A percentile compares a stretch with the other conserved stretches of the same genome.
phyloP scores from a whole-genome alignment of 2,113 vertebrate genomes.

The Chloropsis cyanopogon region DNA sequence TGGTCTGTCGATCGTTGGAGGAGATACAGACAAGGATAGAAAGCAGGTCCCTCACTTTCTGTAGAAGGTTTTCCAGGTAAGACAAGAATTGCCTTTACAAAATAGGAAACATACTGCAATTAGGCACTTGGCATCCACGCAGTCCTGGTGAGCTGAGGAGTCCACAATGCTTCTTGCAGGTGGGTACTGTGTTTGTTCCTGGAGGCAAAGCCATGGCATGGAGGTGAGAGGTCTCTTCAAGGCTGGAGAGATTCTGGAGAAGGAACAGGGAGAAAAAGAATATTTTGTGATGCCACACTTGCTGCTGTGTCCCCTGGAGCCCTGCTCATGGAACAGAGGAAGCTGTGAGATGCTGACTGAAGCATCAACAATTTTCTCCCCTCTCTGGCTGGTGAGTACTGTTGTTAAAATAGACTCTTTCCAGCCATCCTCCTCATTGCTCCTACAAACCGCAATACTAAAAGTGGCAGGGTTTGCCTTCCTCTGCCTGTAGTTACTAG shows the following conservation, averaged over 20 bases:
- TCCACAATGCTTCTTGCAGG: background rate
- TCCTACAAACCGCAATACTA: background rate
- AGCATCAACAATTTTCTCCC: background rate
- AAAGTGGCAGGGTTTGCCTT: background rate
- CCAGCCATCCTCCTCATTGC: background rate
- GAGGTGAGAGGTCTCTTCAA: background rate
- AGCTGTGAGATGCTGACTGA: background rate
- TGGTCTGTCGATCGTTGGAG: background rate
- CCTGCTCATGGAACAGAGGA: fast-evolving
- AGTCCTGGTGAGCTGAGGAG: background rate
- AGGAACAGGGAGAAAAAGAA: background rate
- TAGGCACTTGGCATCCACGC: fast-evolving
- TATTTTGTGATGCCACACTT: background rate
- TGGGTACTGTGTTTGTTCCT: background rate
- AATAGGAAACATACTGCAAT: background rate
- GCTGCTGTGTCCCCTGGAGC: background rate
- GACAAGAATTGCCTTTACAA: background rate
- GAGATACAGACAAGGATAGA: background rate
- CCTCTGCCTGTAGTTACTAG: background rate
- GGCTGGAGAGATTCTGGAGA: background rate
- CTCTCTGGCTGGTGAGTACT: background rate
- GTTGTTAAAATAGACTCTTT: background rate
- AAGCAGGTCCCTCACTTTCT: background rate
- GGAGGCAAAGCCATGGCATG: fast-evolving
- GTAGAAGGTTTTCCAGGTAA: background rate